A percentile compares a stretch with the other conserved stretches of the same genome.
These are phyloP conservation scores for Cinclus mexicanus DNA, from an alignment of 2,113 vertebrate genomes.

Conservation along the genomic window DNA sequence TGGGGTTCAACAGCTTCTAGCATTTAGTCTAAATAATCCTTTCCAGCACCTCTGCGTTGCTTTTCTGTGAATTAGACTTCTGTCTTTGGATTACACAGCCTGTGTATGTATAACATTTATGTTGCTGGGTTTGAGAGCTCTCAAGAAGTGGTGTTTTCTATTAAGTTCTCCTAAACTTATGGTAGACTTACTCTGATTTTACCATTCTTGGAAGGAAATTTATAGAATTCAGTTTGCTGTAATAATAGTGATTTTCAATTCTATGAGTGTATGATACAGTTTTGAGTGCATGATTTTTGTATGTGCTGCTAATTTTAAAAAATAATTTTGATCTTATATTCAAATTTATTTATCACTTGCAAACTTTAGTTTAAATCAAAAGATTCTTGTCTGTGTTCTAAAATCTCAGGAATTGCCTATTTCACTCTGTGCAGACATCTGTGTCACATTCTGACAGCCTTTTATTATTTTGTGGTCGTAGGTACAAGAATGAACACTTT, in stretches of 20 bases:
- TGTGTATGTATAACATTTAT: background rate
- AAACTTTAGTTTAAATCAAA: background rate
- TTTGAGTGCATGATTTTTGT: background rate
- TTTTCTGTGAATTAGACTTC: background rate
- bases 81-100: background rate
- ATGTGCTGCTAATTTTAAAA: background rate
- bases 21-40: background rate
- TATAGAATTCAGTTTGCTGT: background rate
- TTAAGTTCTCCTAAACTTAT: background rate
- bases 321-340: background rate
- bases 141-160: background rate
- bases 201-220: background rate
- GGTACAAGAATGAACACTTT: background rate
- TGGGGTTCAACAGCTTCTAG: slow-evolving; percentile 2
- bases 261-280: background rate
- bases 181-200: background rate
- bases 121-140: background rate
- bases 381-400: background rate
- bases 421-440: background rate
- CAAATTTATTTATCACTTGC: background rate
- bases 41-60: background rate
- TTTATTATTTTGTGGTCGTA: background rate
- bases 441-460: background rate
- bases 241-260: background rate
- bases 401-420: background rate